Evolutionary conservation across 2,888 invertebrate genomes (phyloP).

Genomic region (Leptopilina myrica): DNA sequence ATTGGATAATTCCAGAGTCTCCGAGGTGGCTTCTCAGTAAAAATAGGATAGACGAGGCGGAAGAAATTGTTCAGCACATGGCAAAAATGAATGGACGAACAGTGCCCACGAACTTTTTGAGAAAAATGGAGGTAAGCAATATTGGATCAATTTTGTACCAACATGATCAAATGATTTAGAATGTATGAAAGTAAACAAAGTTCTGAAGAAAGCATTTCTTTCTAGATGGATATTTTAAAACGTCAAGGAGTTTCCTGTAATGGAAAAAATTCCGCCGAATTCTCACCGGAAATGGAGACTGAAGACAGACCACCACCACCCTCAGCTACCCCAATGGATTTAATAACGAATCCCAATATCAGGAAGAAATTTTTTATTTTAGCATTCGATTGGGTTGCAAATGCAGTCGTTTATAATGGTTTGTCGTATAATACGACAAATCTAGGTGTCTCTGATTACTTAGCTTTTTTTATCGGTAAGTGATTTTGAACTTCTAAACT

Average conservation of each 20-base stretch:
- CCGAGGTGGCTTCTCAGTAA: constrained; percentile 84
- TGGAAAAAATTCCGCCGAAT: constrained; percentile 68
- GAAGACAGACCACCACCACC: constrained; percentile 70
- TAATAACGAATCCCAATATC: constrained; percentile 82
- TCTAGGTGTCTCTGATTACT: constrained; percentile 83
- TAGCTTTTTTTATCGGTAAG: constrained; percentile 83
- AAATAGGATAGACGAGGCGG: constrained; percentile 82
- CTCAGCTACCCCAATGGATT: constrained; percentile 81
- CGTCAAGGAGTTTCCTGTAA: constrained; percentile 72
- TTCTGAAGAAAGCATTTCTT: background rate
- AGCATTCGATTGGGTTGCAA: constrained; percentile 83
- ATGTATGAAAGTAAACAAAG: background rate
- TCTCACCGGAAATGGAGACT: constrained; percentile 60
- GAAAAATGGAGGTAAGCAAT: constrained; percentile 79
- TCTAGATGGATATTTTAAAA: constrained; percentile 71
- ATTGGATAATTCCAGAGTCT: constrained; percentile 84
- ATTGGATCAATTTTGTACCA: no score
- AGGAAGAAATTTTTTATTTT: constrained; percentile 82
- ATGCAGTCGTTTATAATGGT: constrained; percentile 84
- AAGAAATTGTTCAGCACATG: constrained; percentile 81
- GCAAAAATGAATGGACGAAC: constrained; percentile 81
- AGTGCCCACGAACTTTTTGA: constrained; percentile 80
- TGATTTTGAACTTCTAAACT: background rate
- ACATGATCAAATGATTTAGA: no score
- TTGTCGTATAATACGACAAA: constrained; percentile 83